Base-by-base conservation (phyloP, 1,140 invertebrate species). In the Megalopta genalis region DNA sequence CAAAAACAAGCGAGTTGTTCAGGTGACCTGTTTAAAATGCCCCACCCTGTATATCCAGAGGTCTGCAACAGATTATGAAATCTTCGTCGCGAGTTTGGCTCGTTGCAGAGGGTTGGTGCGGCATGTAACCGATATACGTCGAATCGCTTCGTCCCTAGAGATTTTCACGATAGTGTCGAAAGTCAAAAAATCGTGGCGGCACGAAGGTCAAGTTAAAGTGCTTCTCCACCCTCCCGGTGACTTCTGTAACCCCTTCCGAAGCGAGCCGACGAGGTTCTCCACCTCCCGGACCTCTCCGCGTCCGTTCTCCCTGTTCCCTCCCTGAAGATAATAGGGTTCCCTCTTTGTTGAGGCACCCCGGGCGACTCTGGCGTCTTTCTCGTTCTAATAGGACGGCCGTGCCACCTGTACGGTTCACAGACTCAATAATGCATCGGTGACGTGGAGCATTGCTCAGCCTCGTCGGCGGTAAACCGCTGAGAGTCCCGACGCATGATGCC, bases 381-480 rank as follows among this genome's bases (percentile, higher is more conserved):
- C 60, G 71, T 73, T 80, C 87, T 87, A 90, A 90, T 89, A 82
- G 88, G 81, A 84, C 78, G 14, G 78, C 79, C 79, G 67, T 77
- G 79, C 84, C 90, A 91, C 89, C 90, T 91, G 90, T 86, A 84
- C 78, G 84, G 87, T 91, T 91, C 90, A 85, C 90, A 91, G 90
- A 85, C 89, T 91, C 88, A 90, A 91, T 91, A 91, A 91, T 91
- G 88, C 89, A 91, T 86, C 83, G 86, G 81, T 73, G 87, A 88
- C 87, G 83, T 84, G 80, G 86, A 83, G 85, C 88, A 87, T 84
- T 86, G 88, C 68, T 84, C 86, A 85, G 80, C 67, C 74, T 70
- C 54, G 78, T 79, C 74, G 86, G 67, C 70, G 85, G 88, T 88
- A 75, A 87, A 88, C 85, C 86, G 82, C 85, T 54, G 54, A 81